Base-by-base conservation (phyloP, 2,113 vertebrate species). In the Amphiprion ocellaris region DNA sequence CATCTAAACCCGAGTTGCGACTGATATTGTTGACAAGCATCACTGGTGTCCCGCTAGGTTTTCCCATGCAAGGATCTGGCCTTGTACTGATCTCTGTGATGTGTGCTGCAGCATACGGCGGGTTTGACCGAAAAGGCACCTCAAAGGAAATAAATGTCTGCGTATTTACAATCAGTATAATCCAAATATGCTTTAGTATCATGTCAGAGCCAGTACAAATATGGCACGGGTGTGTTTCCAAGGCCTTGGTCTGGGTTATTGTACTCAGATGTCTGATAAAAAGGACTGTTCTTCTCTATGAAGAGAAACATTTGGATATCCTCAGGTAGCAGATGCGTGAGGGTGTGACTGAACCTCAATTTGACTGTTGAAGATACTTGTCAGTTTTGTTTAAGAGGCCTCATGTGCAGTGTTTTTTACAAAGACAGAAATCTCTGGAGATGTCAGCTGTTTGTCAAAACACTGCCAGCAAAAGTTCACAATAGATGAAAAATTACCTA, bases 231-330 rank as follows among this genome's bases (percentile, higher is more conserved):
- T 76, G 81, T 85, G 84, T 59, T 39, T 79, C 66, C 74, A 47
- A 47, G 55, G 46, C 74, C 72, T 69, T 54, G 82, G 49, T 74
- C 24, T 15, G 75, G 64, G 24, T 83, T 84, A 83, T 69, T 85
- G 70, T 82, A 47, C 53, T 86, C 77, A 83, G 76, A 85, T 81
- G 83, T 77, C 41, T 56, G 72, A 54, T 14, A 37, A 63, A 10
- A 62, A 72, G 68, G 49, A 61, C 66, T 15, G 66, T 59, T 80
- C 74, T 74, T 77, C 30, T 54, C 80, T 21, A 28, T 33, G 21
- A 85, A 66, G 30, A 77, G 72, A 77, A 85, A 88, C 80, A 85
- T 85, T 90, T 87, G 82, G 86, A 77, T 85, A 68, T 76, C 90
- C 69, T 79, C 81, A 86, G 83, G 85, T 89, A 84, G 73, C 83